Evolutionary conservation across 2,888 invertebrate species (phyloP).

Genomic region (Cerceris rybyensis): DNA sequence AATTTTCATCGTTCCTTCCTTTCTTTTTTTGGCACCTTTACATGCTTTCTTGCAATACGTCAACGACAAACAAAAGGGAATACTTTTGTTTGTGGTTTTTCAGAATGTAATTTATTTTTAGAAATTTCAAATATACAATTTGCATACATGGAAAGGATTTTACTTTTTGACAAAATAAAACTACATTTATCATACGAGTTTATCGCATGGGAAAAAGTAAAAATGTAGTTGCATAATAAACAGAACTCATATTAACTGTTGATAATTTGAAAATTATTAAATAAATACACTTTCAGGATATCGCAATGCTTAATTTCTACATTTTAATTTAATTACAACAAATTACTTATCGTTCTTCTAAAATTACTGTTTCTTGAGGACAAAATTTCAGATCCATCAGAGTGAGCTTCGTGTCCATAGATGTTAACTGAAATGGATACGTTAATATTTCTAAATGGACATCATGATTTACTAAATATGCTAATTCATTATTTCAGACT

Average conservation of each 20-base stretch:
- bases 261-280: conserved; percentile 77
- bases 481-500: not conserved
- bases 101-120: conserved; percentile 69
- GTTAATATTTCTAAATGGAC: conserved; percentile 19
- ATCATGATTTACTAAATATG: not conserved
- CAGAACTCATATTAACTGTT: conserved; percentile 67
- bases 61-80: conserved; percentile 46
- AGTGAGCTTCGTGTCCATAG: conserved; percentile 89
- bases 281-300: conserved; percentile 80
- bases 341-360: conserved; percentile 93
- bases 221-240: conserved; percentile 73
- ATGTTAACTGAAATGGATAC: conserved; percentile 86
- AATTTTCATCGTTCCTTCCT: conserved; percentile 13
- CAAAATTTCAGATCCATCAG: conserved; percentile 92
- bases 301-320: conserved; percentile 76
- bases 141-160: conserved; percentile 69
- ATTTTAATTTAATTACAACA: conserved; percentile 68
- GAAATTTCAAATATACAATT: conserved; percentile 72
- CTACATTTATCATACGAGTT: conserved; percentile 71
- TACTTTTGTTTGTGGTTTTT: conserved; percentile 49
- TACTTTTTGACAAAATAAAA: conserved; percentile 73
- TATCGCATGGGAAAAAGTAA: conserved; percentile 71
- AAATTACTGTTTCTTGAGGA: conserved; percentile 96
- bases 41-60: conserved; percentile 29
- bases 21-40: conserved; percentile 21